Percentiles rank a stretch among this genome's conserved stretches.
Evolutionary conservation across 2,888 invertebrate genomes (phyloP).

Genomic region (Catocala fraxini): DNA sequence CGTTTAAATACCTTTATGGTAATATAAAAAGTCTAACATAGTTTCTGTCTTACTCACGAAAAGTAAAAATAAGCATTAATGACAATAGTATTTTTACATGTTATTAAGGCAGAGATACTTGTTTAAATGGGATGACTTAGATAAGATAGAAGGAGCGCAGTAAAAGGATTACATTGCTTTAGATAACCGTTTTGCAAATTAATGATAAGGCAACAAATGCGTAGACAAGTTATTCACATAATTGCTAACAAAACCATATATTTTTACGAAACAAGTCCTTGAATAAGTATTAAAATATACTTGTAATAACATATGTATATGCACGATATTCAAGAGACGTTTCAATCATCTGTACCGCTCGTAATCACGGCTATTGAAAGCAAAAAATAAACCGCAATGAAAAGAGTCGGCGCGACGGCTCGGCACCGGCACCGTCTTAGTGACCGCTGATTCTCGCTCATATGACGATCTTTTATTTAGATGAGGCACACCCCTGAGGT

Average conservation of each 20-base stretch:
- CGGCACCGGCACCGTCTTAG: slow-evolving; percentile 52
- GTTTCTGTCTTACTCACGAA: too few species aligned
- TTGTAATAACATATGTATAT: background rate
- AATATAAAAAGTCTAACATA: background rate
- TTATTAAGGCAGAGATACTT: slow-evolving; percentile 20
- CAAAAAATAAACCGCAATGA: slow-evolving; percentile 63
- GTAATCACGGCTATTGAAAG: slow-evolving; percentile 45
- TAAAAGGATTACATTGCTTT: slow-evolving; percentile 44
- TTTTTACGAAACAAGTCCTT: too few species aligned
- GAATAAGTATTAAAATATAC: too few species aligned
- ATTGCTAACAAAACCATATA: too few species aligned
- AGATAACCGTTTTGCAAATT: slow-evolving; percentile 35
- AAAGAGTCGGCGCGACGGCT: slow-evolving; percentile 52
- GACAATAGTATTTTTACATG: slow-evolving; percentile 9
- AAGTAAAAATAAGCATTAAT: too few species aligned
- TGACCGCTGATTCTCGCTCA: slow-evolving; percentile 65
- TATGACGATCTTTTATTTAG: slow-evolving; percentile 82
- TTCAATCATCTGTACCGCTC: slow-evolving; percentile 34
- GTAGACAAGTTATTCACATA: background rate
- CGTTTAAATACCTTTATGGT: background rate
- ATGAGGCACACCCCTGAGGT: slow-evolving; percentile 79
- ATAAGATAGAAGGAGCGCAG: slow-evolving; percentile 56
- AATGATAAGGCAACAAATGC: slow-evolving; percentile 22
- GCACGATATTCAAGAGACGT: slow-evolving; percentile 26
- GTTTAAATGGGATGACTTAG: slow-evolving; percentile 28